Evolutionary conservation across 1,140 invertebrate genomes (phyloP), one percentile per base, ranked within the genome.

Genomic region (Propsilocerus akamusi): DNA sequence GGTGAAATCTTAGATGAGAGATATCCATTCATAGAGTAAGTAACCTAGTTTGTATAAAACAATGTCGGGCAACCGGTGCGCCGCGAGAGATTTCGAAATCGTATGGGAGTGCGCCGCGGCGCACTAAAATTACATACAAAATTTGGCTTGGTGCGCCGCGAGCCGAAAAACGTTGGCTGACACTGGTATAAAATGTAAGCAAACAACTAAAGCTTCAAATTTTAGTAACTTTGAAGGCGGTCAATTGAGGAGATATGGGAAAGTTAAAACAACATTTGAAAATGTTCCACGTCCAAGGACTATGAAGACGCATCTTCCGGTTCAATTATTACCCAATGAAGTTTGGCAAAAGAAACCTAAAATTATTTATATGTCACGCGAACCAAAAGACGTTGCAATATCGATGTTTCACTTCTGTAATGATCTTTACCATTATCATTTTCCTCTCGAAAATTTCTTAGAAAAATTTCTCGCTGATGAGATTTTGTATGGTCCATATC

Each of bases 381-480:
- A 90, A 63, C 80, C 85, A 0, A 89, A 87, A 63, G 86, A 91
- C 59, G 76, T 77, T 1, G 77, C 76, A 25, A 73, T 89, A 4
- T 88, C 84, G 0, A 90, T 83, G 59, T 93, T 82, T 60, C 79
- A 92, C 61, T 89, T 89, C 58, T 80, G 75, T 53, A 73, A 64
- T 49, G 56, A 78, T 7, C 71, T 85, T 34, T 76, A 82, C 52
- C 68, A 73, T 10, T 86, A 81, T 58, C 89, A 73, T 58, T 75
- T 88, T 63, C 82, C 84, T 59, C 72, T 72, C 56, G 63, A 75
- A 4, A 70, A 78, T 22, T 83, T 81, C 54, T 75, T 74, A 53
- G 66, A 74, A 51, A 62, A 75, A 30, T 83, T 83, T 60, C 57
- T 81, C 14, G 68, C 68, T 24, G 74, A 72, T 52, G 71, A 70